Evolutionary conservation across 2,797 vertebrate species (phyloP), one percentile per base, ranked within the genome.

Genomic region (Trematomus bernacchii): DNA sequence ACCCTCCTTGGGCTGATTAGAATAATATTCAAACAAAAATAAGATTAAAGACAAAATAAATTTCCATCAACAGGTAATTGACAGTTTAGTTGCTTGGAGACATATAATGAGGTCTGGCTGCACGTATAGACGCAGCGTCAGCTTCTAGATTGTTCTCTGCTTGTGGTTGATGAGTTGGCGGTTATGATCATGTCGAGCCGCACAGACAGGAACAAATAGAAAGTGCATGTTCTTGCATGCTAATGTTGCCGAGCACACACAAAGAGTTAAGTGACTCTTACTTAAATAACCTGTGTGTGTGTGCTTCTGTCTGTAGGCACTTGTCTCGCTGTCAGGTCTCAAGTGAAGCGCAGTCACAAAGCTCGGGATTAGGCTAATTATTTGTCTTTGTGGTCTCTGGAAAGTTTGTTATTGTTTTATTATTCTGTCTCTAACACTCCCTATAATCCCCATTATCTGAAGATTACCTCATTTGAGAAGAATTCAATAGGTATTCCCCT

Each of bases 401-500:
- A 80, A 87, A 83, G 71, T 85, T 84, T 80, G 68, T 83, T 87
- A 90, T 90, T 91, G 86, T 92, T 91, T 88, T 85, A 89, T 89
- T 87, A 82, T 88, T 84, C 70, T 62, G 76, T 80, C 66, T 83
- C 80, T 67, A 85, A 84, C 58, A 30, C 73, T 76, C 65, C 71
- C 81, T 70, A 12, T 87, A 93, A 93, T 92, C 80, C 86, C 73
- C 71, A 85, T 92, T 85, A 92, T 91, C 57, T 74, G 27, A 48
- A 82, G 77, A 87, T 91, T 89, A 87, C 78, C 85, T 91, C 76
- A 66, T 86, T 70, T 90, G 61, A 87, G 87, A 87, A 77, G 40
- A 89, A 91, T 76, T 77, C 54, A 46, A 42, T 67, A 64, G 51
- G 66, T 59, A 55, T 76, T 69, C 70, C 70, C 42, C 65, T 37